Evolutionary conservation across 2,888 invertebrate species (phyloP), one percentile per base, ranked within the genome.

Genomic region (Holacanthella duospinosa): DNA sequence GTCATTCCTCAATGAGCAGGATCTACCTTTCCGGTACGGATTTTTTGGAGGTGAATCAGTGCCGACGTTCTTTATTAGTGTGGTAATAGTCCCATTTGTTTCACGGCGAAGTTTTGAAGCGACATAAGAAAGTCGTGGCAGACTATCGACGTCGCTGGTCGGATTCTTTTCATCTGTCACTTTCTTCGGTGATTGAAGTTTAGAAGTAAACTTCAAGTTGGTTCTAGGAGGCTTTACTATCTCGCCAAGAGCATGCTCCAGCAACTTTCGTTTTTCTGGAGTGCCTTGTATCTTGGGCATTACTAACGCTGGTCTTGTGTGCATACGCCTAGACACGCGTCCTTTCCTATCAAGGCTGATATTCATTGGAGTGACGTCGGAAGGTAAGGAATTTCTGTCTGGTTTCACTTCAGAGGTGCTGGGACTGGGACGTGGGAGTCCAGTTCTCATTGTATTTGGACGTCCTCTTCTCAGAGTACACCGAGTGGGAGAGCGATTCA

Each of bases 401-500:
- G 16, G 16, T 6, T 36, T 36, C 36, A 6, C 59, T n/a, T 16
- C 29, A 12, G 24, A 53, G 29, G 63, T 44, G 55, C 61, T 55
- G 43, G 75, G 75, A 60, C 73, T 74, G 28, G 76, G 76, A 19
- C 74, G 71, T 2, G 75, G 74, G 12, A 80, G 72, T 1, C 81
- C 80, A 1, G 78, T 76, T 57, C 75, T 72, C 19, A 80, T 71
- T 1, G 80, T 80, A 74, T 80, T 82, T 6, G 81, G 80, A 67
- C 79, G 77, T 70, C 81, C 78, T 74, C 83, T 78, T 66, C 79
- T 80, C 25, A 84, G 74, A 60, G 71, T 71, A 59, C 70, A 69
- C 3, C 71, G 64, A 53, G 60, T 67, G 16, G 62, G 59, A 43
- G 62, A 59, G 12, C 43, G 21, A 4, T 26, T 29, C 2, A 64